Evolutionary conservation across 2,797 vertebrate genomes (phyloP).

Genomic region (Holocentrus rufus): DNA sequence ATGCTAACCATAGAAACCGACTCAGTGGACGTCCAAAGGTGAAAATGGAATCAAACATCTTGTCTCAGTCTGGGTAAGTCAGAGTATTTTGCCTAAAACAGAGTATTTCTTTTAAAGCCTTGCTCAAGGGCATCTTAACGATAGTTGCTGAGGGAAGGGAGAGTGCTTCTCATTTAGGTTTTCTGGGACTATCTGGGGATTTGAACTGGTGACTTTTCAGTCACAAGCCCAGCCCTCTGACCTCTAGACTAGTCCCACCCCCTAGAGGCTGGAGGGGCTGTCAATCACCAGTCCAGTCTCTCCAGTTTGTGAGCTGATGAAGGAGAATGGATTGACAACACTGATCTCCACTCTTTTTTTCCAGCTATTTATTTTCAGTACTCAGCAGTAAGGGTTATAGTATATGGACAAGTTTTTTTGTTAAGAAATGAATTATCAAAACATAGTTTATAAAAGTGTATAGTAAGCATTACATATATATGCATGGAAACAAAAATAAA

Average conservation of each 20-base stretch:
- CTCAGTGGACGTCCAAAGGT: too few relatives aligned
- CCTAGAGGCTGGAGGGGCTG: neutral
- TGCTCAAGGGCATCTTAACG: neutral
- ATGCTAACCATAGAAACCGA: too few relatives aligned
- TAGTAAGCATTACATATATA: constrained; percentile 83
- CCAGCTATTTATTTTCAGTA: constrained; percentile 85
- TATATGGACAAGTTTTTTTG: constrained; percentile 83
- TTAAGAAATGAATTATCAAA: constrained; percentile 88
- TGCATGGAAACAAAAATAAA: constrained; percentile 73
- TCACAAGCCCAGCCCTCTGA: too few relatives aligned
- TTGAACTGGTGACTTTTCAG: too few relatives aligned
- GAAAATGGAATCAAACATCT: too few relatives aligned
- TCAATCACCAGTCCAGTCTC: neutral
- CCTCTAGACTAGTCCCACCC: neutral
- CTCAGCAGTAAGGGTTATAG: constrained; percentile 85
- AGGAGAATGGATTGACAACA: constrained; percentile 51
- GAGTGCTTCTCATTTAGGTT: neutral
- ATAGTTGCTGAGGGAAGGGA: neutral
- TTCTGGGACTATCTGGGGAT: too few relatives aligned
- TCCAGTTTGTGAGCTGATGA: neutral
- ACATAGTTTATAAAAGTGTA: constrained; percentile 87
- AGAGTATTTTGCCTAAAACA: too few relatives aligned
- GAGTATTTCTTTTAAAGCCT: too few relatives aligned
- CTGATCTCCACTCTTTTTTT: constrained; percentile 55
- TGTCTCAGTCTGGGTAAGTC: too few relatives aligned